These are phyloP conservation scores for Arothron firmamentum DNA, from an alignment of 2,113 vertebrate genomes.

Conservation along the genomic window DNA sequence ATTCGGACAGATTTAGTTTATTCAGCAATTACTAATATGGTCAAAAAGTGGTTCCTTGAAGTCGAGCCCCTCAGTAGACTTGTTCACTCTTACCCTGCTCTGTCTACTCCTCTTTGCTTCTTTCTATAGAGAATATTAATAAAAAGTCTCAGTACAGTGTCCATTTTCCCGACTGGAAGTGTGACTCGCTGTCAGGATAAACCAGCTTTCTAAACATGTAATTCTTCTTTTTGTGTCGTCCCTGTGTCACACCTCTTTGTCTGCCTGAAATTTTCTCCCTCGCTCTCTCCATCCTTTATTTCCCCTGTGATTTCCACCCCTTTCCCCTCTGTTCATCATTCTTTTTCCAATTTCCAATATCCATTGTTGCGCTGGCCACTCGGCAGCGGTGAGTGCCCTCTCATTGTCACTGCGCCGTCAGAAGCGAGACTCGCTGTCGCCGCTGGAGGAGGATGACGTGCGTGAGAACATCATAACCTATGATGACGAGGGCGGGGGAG, in stretches of 20 bases:
- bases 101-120: neutral
- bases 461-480: constrained; percentile 91
- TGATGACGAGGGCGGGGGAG: constrained; percentile 86
- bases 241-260: constrained; percentile 52
- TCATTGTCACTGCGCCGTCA: constrained; percentile 83
- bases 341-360: constrained; percentile 45
- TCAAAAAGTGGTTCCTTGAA: no score
- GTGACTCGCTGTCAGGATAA: constrained; percentile 54
- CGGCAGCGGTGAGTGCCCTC: constrained; percentile 71
- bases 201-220: constrained; percentile 48
- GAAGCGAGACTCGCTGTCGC: constrained; percentile 82
- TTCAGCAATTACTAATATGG: no score
- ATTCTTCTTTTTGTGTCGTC: constrained; percentile 50
- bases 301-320: constrained; percentile 49
- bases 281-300: constrained; percentile 46
- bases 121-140: constrained; percentile 26
- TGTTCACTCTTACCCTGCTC: no score
- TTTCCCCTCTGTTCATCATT: constrained; percentile 47
- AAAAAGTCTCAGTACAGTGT: constrained; percentile 39
- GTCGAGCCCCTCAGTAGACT: no score
- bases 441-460: constrained; percentile 86
- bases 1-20: no score
- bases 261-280: constrained; percentile 31
- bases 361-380: constrained; percentile 8
- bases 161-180: constrained; percentile 55